Percentiles rank a stretch among this genome's conserved stretches.
phyloP scores from a whole-genome alignment of 2,113 vertebrate genomes.

The Argyrosomus japonicus region DNA sequence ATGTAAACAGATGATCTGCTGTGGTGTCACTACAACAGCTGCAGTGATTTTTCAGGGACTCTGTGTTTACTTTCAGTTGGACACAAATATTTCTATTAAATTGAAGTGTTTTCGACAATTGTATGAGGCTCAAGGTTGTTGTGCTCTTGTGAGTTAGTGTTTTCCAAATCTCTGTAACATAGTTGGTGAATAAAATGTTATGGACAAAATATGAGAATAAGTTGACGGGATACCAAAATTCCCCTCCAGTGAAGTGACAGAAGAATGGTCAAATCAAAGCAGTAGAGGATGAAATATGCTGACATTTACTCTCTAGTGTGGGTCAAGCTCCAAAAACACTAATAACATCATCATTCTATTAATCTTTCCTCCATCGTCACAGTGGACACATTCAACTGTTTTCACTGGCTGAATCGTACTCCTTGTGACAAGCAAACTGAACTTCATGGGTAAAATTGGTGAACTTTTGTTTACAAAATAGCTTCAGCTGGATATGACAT shows the following conservation, averaged over 20 bases:
- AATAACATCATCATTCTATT: not conserved
- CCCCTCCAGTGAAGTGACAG: not conserved
- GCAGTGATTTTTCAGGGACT: too few relatives aligned
- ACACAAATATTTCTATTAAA: conserved; percentile 4
- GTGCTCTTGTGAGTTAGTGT: not conserved
- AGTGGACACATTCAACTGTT: not conserved
- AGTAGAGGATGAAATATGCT: not conserved
- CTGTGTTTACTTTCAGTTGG: too few relatives aligned
- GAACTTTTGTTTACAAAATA: not conserved
- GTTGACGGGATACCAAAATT: not conserved
- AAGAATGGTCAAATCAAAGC: not conserved
- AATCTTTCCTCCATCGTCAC: not conserved
- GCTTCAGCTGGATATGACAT: not conserved
- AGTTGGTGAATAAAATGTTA: not conserved
- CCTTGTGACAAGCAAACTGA: not conserved
- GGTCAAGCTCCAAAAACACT: not conserved
- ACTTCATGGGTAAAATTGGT: not conserved
- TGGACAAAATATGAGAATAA: not conserved
- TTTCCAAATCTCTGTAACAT: not conserved
- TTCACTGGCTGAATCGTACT: not conserved
- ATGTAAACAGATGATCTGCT: too few relatives aligned
- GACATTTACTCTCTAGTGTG: too few relatives aligned
- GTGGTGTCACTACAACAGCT: too few relatives aligned
- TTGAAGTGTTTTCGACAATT: not conserved
- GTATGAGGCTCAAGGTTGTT: not conserved